phyloP scores from a whole-genome alignment of 2,888 invertebrate species.

The Fragum whitleyi region DNA sequence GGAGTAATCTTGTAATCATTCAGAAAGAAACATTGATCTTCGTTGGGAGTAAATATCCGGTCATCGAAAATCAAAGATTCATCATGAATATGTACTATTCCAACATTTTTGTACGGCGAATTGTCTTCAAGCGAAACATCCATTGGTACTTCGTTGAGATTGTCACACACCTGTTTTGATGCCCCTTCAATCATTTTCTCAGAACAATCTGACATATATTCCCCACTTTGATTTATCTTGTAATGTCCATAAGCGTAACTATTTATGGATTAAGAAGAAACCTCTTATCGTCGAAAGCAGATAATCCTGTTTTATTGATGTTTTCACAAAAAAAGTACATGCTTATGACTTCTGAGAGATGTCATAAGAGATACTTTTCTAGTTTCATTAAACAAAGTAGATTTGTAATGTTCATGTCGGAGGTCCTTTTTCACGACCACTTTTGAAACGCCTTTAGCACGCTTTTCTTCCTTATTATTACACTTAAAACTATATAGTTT shows the following conservation, averaged over 20 bases:
- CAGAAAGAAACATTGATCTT: constrained; percentile 6
- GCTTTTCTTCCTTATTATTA: constrained; percentile 48
- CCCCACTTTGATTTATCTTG: background rate
- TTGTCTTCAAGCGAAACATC: background rate
- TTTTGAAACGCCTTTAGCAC: constrained; percentile 61
- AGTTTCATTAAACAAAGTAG: constrained; percentile 48
- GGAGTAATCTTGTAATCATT: constrained; percentile 14
- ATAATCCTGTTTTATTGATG: constrained; percentile 54
- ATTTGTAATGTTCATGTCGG: constrained; percentile 55
- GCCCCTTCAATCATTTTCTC: background rate
- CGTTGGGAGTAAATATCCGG: background rate
- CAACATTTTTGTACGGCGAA: background rate
- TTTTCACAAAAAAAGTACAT: constrained; percentile 53
- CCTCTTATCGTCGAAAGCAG: constrained; percentile 61
- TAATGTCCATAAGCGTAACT: constrained; percentile 59
- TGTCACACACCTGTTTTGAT: background rate
- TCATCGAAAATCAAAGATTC: constrained; percentile 1
- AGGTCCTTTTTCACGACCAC: constrained; percentile 54
- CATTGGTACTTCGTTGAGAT: background rate
- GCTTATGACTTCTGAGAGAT: constrained; percentile 47
- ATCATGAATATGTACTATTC: background rate
- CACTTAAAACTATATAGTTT: constrained; percentile 48
- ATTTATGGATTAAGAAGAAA: constrained; percentile 46
- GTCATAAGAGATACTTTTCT: constrained; percentile 48
- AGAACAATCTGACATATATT: background rate